Evolutionary conservation across 2,113 vertebrate genomes (phyloP).

Genomic region (Neolamprologus modestus): DNA sequence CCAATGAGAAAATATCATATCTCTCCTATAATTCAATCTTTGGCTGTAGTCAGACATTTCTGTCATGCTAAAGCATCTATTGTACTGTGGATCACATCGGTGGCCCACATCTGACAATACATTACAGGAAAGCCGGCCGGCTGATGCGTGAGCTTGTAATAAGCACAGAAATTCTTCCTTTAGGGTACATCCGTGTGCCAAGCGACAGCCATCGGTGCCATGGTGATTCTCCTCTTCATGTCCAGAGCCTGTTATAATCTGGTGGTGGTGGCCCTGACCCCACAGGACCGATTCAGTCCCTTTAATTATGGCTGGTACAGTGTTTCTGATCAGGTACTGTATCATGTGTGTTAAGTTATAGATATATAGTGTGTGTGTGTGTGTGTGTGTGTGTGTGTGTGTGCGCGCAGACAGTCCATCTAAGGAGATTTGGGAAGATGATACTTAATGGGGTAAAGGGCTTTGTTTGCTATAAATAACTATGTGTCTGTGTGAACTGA

Average conservation of each 20-base stretch:
- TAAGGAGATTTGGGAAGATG: constrained; percentile 38
- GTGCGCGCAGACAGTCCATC: background rate
- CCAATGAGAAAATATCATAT: background rate
- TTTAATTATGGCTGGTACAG: constrained; percentile 96
- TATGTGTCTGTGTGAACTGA: constrained; percentile 26
- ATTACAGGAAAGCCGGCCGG: background rate
- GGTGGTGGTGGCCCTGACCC: constrained; percentile 83
- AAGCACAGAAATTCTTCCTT: background rate
- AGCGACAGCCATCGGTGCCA: constrained; percentile 82
- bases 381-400: fast-evolving
- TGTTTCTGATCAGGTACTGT: constrained; percentile 85
- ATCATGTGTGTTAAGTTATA: background rate
- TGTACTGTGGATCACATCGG: background rate
- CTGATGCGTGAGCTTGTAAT: background rate
- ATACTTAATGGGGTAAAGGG: constrained; percentile 46
- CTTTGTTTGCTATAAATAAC: constrained; percentile 70
- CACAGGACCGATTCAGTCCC: constrained; percentile 79
- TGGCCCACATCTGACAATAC: background rate
- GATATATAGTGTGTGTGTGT: fast-evolving
- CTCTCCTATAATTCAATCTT: background rate
- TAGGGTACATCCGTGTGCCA: constrained; percentile 94
- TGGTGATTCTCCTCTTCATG: constrained; percentile 85
- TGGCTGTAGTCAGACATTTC: background rate
- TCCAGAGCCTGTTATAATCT: constrained; percentile 96
- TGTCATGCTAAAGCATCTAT: background rate